These are phyloP conservation scores for Ecliptopera silaceata DNA, from an alignment of 2,888 invertebrate genomes.

Conservation along the genomic window DNA sequence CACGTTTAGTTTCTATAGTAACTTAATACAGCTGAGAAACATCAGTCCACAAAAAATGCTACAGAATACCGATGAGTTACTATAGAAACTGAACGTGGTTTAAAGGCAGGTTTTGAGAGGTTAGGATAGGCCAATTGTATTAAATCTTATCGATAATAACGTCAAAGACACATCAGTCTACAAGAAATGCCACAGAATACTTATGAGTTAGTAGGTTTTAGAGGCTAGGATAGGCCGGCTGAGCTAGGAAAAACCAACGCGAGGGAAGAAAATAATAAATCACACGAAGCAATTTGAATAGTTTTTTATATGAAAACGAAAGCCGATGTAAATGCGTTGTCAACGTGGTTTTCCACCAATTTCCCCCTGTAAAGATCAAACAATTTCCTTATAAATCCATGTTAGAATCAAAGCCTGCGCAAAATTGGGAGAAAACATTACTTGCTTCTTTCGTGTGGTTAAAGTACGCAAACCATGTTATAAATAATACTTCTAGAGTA, in stretches of 20 bases:
- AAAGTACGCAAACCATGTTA: not conserved
- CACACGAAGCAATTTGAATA: not conserved
- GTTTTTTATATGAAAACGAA: conserved; percentile 10
- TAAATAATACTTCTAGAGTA: not conserved
- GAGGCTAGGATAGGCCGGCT: not conserved
- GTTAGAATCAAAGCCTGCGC: conserved; percentile 47
- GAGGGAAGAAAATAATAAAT: not conserved
- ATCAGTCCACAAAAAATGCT: too few species aligned
- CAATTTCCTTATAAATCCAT: conserved; percentile 52
- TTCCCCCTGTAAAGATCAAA: conserved; percentile 57
- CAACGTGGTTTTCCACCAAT: conserved; percentile 56
- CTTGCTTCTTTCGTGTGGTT: conserved; percentile 18
- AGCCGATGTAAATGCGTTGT: conserved; percentile 43
- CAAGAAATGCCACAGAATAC: too few species aligned
- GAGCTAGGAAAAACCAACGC: not conserved
- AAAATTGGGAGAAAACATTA: too few species aligned
- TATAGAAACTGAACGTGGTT: too few species aligned
- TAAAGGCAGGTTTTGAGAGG: too few species aligned
- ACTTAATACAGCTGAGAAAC: too few species aligned
- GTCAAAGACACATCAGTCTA: too few species aligned
- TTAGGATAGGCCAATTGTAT: too few species aligned
- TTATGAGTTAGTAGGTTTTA: too few species aligned
- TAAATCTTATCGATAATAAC: too few species aligned
- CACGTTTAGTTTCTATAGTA: too few species aligned
- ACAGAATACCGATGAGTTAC: too few species aligned